These are phyloP conservation scores for Oenanthe melanoleuca DNA, from an alignment of 2,113 vertebrate genomes.

Conservation along the genomic window DNA sequence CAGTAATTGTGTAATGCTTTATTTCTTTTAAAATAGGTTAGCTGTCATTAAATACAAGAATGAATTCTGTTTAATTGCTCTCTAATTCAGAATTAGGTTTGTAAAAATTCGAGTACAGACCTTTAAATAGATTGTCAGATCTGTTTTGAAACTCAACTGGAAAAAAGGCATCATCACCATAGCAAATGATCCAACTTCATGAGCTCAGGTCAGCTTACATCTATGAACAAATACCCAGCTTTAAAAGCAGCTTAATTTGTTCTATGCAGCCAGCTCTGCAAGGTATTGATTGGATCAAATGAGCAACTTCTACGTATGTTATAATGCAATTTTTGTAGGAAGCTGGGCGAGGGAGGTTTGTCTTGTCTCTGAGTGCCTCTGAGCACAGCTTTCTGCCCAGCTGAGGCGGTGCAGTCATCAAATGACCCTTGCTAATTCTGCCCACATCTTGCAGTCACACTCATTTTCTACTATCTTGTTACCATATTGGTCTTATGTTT, in stretches of 20 bases:
- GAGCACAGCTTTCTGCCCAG: not conserved
- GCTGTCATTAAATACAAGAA: not conserved
- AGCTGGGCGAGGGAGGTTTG: not conserved
- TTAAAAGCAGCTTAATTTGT: not conserved
- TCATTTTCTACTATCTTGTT: conserved; percentile 46
- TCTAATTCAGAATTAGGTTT: not conserved
- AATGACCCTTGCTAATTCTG: conserved; percentile 27
- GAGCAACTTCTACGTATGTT: not conserved
- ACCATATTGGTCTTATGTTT: conserved; percentile 28
- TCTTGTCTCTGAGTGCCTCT: not conserved
- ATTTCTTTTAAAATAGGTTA: not conserved
- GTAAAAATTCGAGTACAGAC: not conserved
- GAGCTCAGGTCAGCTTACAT: conserved; percentile 26
- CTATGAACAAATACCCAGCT: not conserved
- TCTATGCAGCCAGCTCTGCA: not conserved
- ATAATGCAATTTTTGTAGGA: not conserved
- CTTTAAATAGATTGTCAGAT: conserved; percentile 6
- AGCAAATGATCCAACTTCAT: conserved; percentile 29
- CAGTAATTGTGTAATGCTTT: not conserved
- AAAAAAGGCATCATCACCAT: conserved; percentile 38
- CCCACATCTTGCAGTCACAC: conserved; percentile 6
- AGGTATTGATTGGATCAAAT: not conserved
- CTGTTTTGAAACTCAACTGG: conserved; percentile 28
- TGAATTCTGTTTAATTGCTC: not conserved
- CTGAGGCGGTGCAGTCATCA: not conserved